Conservation (phyloP, 2,113 vertebrate genomes). For the Seriola dumerili region DNA sequence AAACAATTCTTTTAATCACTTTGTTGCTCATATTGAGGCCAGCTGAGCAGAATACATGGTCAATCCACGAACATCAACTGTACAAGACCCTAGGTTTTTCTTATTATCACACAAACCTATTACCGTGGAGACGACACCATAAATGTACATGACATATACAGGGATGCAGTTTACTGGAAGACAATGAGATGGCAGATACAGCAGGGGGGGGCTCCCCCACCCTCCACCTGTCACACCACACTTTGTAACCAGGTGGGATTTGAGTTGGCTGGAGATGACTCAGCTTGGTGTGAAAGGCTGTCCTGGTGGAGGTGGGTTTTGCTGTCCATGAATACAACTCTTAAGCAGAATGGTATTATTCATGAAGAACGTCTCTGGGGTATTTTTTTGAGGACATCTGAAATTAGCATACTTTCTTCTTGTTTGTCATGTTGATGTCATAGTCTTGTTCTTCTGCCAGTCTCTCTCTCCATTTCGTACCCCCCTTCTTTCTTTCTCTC, state of each 20-base stretch:
- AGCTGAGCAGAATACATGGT: not conserved
- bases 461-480: not conserved
- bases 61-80: not conserved
- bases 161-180: conserved; percentile 45
- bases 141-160: not conserved
- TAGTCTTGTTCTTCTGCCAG: not conserved
- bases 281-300: conserved; percentile 20
- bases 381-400: not conserved
- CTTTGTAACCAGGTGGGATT: conserved; percentile 54
- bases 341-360: not conserved
- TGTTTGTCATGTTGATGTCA: conserved; percentile 5
- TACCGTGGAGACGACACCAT: not conserved
- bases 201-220: conserved; percentile 9
- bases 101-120: not conserved
- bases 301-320: conserved; percentile 27
- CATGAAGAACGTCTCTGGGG: not conserved
- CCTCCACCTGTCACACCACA: conserved; percentile 35
- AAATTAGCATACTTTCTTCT: not conserved
- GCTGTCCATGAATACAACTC: conserved; percentile 11
- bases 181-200: conserved; percentile 5
- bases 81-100: conserved; percentile 19
- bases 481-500: conserved; percentile 38
- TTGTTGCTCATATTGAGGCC: not conserved
- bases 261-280: conserved; percentile 60
- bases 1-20: not conserved